These are phyloP conservation scores for Megaceryle torquata DNA, from an alignment of 2,113 vertebrate genomes.

Conservation along the genomic window DNA sequence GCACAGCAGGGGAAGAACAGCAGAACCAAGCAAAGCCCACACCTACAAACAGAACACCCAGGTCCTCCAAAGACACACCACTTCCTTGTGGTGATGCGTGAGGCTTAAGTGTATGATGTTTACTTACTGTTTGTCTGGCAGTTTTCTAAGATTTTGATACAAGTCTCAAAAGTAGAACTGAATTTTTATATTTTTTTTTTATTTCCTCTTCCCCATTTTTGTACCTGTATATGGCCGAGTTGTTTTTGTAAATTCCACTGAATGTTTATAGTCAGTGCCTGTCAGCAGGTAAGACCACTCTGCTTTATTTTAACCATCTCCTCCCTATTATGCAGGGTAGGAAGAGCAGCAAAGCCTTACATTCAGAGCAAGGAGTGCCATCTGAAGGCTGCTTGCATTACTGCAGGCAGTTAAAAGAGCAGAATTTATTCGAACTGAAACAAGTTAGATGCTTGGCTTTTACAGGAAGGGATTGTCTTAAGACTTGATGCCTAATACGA, in stretches of 20 bases:
- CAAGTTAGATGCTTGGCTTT: not conserved
- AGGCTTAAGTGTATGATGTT: not conserved
- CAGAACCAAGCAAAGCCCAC: not conserved
- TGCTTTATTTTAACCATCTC: not conserved
- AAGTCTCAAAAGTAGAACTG: conserved; percentile 13
- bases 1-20: not conserved
- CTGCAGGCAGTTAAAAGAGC: not conserved
- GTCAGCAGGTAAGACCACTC: not conserved
- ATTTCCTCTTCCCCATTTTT: conserved; percentile 43
- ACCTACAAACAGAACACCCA: not conserved
- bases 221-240: not conserved
- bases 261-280: conserved; percentile 23
- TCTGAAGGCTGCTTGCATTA: conserved; percentile 31
- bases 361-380: conserved; percentile 46
- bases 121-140: conserved; percentile 18
- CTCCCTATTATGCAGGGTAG: not conserved
- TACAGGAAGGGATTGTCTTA: not conserved
- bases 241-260: conserved; percentile 29
- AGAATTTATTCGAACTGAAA: not conserved
- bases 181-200: conserved; percentile 29
- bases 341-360: not conserved
- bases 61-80: not conserved
- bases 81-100: not conserved
- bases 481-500: not conserved
- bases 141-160: conserved; percentile 62